phyloP scores from a whole-genome alignment of 2,113 vertebrate genomes.

The Dipodomys merriami region DNA sequence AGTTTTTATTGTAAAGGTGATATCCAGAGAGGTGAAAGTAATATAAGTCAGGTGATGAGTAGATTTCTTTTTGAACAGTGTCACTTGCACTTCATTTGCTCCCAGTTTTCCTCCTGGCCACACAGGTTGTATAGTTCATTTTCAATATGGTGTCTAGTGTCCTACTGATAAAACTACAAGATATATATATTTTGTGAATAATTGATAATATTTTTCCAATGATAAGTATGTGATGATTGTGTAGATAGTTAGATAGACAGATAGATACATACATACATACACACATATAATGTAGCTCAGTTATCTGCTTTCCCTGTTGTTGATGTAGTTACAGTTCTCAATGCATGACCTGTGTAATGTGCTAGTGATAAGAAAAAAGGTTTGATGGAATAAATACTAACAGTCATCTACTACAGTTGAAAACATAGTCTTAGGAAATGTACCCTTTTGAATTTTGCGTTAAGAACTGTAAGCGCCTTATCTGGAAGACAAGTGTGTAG shows the following conservation, averaged over 20 bases:
- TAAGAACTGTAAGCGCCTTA: neutral
- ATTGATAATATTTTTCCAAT: neutral
- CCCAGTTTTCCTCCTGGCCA: too few species aligned
- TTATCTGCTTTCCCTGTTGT: neutral
- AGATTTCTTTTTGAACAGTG: too few species aligned
- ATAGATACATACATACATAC: too few species aligned
- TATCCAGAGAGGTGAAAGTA: too few species aligned
- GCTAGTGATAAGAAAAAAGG: neutral
- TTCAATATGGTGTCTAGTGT: too few species aligned
- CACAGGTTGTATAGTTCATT: too few species aligned
- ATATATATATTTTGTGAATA: neutral
- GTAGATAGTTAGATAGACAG: too few species aligned
- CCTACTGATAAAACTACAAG: neutral
- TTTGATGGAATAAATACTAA: neutral
- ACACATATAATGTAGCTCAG: neutral
- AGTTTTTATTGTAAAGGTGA: too few species aligned
- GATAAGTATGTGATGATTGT: neutral
- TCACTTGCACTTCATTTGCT: too few species aligned
- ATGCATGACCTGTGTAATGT: neutral
- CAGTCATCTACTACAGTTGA: neutral
- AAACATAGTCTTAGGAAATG: neutral
- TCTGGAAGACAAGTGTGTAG: neutral
- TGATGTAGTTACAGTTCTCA: neutral
- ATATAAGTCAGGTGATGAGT: too few species aligned
- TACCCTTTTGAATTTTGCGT: slow-evolving; percentile 12